Base-by-base conservation (phyloP, 2,797 vertebrate species). In the Aplochiton taeniatus region DNA sequence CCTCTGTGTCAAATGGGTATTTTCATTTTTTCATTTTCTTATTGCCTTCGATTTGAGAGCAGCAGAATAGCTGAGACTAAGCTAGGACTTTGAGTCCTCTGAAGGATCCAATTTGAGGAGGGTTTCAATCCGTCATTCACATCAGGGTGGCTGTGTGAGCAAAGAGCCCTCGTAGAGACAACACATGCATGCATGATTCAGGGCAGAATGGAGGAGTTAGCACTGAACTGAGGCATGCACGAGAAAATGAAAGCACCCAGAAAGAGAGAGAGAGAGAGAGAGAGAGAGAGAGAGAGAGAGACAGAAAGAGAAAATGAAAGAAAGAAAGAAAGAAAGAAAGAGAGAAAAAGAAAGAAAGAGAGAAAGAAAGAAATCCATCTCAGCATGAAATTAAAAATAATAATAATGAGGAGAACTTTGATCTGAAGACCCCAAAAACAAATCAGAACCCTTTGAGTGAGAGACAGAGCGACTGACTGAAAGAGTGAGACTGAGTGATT, bases 111-210 rank as follows among this genome's bases (percentile, higher is more conserved):
- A n/a, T 31, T 2, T 31, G 3, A 2, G 6, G 31, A 31, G 31
- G 6, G 6, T 6, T 31, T 31, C 31, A 2, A 2, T 31, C 31
- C 6, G 31, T 31, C 31, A 85, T 85, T 78, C 73, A 74, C 68
- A 75, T 87, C 85, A 84, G 89, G 90, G 87, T 72, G 89, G 89
- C 90, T 83, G 74, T 89, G 89, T 88, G 89, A 92, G 78, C 31
- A 85, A 83, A 77, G 80, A 79, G 66, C 18, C 71, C 41, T 71
- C 41, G 48, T 50, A 66, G 73, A 49, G 50, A 73, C 9, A 62
- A 42, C 66, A 68, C 82, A 87, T 89, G 85, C 85, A 72, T 14
- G 41, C 14, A 17, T 62, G 20, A 62, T 17, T 58, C 6, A n/a
- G n/a, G 11, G 17, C 49, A 44, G 17, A 59, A 10, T 53, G 13